Evolutionary conservation across 2,113 vertebrate species (phyloP).

Genomic region (Elephantulus edwardii): DNA sequence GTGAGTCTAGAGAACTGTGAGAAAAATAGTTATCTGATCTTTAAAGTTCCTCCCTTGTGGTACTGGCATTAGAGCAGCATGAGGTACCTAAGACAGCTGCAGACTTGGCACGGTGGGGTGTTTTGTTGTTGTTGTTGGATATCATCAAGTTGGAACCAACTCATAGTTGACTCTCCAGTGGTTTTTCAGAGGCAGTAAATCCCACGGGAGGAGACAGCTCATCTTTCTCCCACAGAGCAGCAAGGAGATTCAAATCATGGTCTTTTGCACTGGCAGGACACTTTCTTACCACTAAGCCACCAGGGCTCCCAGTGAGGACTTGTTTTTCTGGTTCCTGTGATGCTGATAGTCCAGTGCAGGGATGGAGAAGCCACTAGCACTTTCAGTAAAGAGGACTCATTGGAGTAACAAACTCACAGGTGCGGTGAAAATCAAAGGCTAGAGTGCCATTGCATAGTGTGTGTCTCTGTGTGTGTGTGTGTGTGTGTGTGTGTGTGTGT

Average conservation of each 20-base stretch:
- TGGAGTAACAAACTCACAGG: background rate
- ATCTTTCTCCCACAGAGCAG: too few species aligned
- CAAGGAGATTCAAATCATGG: too few species aligned
- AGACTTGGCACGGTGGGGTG: background rate
- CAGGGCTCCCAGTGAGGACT: background rate
- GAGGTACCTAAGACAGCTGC: background rate
- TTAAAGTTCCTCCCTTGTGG: background rate
- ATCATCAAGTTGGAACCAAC: too few species aligned
- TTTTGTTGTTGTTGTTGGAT: too few species aligned
- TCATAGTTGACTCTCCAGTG: too few species aligned
- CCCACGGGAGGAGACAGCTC: too few species aligned
- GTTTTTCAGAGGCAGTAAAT: too few species aligned
- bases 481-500: background rate
- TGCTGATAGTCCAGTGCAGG: background rate
- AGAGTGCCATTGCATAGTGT: background rate
- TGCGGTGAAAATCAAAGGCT: background rate
- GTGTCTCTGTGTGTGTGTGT: too few species aligned
- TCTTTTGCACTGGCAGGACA: too few species aligned
- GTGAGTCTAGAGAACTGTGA: background rate
- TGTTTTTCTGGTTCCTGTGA: background rate
- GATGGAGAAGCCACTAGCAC: background rate
- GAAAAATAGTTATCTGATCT: background rate
- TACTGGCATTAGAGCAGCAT: background rate
- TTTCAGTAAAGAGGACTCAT: background rate
- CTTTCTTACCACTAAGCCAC: too few species aligned